phyloP scores from a whole-genome alignment of 2,888 invertebrate species.

The Mythimna impura region DNA sequence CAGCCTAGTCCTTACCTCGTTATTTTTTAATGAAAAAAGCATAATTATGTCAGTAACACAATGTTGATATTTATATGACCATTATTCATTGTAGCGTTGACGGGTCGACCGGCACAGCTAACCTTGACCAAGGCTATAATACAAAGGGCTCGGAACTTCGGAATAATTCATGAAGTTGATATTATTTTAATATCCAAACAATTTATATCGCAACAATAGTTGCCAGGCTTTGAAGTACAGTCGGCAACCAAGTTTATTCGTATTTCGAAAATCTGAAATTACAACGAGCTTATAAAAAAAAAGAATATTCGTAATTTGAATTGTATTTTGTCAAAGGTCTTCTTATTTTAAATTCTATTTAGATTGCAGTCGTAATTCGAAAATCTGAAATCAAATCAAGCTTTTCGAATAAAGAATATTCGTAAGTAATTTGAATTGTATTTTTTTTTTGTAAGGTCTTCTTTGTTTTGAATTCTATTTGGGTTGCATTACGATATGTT shows the following conservation, averaged over 20 bases:
- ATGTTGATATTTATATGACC: slow-evolving; percentile 51
- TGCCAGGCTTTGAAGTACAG: slow-evolving; percentile 24
- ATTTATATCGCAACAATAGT: slow-evolving; percentile 21
- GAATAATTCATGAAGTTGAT: slow-evolving; percentile 53
- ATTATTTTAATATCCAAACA: slow-evolving; percentile 36
- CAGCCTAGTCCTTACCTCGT: background rate
- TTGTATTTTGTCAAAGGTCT: background rate
- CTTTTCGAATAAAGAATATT: slow-evolving; percentile 7
- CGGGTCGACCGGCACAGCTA: slow-evolving; percentile 37
- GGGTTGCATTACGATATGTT: slow-evolving; percentile 7
- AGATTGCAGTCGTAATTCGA: background rate
- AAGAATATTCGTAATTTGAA: slow-evolving; percentile 6
- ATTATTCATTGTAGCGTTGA: slow-evolving; percentile 60
- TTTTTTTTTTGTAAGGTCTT: background rate
- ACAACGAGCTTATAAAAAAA: background rate
- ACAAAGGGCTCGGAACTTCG: slow-evolving; percentile 38
- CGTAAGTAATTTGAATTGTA: background rate
- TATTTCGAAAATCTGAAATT: background rate
- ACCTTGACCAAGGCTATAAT: slow-evolving; percentile 46
- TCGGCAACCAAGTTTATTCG: slow-evolving; percentile 1
- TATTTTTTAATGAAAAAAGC: slow-evolving; percentile 22
- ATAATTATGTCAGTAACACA: slow-evolving; percentile 42
- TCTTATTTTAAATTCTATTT: too few relatives aligned
- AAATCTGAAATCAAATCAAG: background rate
- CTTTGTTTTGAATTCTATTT: background rate